Evolutionary conservation across 2,797 vertebrate genomes (phyloP).

Genomic region (Holocentrus rufus): DNA sequence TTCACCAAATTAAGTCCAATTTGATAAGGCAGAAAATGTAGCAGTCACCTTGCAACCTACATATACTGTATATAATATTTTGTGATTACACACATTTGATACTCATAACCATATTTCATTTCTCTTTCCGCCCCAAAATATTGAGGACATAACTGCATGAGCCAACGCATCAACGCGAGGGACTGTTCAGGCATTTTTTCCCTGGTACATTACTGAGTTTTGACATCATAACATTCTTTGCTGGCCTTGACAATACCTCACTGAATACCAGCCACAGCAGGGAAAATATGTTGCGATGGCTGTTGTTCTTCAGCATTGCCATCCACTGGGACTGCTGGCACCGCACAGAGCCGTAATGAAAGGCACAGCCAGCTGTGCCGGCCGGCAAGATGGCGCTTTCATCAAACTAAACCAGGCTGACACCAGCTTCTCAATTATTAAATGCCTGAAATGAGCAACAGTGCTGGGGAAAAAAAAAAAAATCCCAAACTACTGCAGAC

Average conservation of each 20-base stretch:
- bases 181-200: conserved; percentile 17
- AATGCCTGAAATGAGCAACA: conserved; percentile 66
- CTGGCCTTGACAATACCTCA: conserved; percentile 47
- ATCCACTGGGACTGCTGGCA: conserved; percentile 64
- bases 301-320: conserved; percentile 62
- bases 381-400: conserved; percentile 70
- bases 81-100: too few relatives aligned
- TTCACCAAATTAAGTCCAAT: too few relatives aligned
- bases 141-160: conserved; percentile 35
- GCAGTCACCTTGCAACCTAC: too few relatives aligned
- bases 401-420: conserved; percentile 75
- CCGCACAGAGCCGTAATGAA: conserved; percentile 67
- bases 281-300: conserved; percentile 48
- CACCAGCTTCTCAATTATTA: conserved; percentile 75
- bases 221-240: conserved; percentile 36
- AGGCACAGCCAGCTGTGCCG: conserved; percentile 59
- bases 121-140: conserved; percentile 25
- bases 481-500: conserved; percentile 35
- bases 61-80: too few relatives aligned
- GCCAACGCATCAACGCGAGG: neutral
- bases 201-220: conserved; percentile 21
- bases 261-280: conserved; percentile 42
- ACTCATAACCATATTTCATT: too few relatives aligned
- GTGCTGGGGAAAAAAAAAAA: conserved; percentile 25
- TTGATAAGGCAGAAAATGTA: too few relatives aligned